phyloP scores from a whole-genome alignment of 2,888 invertebrate genomes.

The Stenichneumon culpator region DNA sequence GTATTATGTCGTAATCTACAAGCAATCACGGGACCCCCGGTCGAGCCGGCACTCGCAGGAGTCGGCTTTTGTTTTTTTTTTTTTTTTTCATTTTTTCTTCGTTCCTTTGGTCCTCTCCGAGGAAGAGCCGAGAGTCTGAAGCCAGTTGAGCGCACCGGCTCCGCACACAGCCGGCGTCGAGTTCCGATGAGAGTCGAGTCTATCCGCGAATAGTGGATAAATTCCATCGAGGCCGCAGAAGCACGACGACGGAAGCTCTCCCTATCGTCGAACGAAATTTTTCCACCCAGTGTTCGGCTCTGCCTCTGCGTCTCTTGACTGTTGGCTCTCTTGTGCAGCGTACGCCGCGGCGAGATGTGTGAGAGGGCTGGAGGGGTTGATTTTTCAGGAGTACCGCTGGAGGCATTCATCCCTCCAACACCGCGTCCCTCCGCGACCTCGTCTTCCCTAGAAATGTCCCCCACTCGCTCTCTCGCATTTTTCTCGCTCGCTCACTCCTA shows the following conservation, averaged over 20 bases:
- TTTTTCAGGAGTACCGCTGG: slow-evolving; percentile 37
- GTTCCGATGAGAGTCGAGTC: slow-evolving; percentile 8
- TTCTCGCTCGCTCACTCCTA: slow-evolving; percentile 20
- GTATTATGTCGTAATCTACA: background rate
- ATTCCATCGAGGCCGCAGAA: slow-evolving; percentile 57
- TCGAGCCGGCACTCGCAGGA: background rate
- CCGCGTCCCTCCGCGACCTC: background rate
- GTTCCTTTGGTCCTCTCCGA: background rate
- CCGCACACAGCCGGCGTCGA: background rate
- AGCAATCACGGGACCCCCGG: background rate
- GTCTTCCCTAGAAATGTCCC: slow-evolving; percentile 18
- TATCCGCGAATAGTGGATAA: slow-evolving; percentile 58
- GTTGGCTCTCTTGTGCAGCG: slow-evolving; percentile 12
- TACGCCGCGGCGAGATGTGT: slow-evolving; percentile 4
- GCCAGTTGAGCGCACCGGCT: slow-evolving; percentile 30
- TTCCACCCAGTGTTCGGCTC: slow-evolving; percentile 59
- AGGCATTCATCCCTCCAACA: slow-evolving; percentile 23
- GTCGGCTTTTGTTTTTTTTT: background rate
- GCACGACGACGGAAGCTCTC: slow-evolving; percentile 22
- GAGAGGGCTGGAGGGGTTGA: slow-evolving; percentile 34
- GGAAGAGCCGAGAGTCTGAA: background rate
- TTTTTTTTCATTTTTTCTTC: background rate
- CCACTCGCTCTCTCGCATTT: slow-evolving; percentile 5
- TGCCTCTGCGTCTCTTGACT: background rate
- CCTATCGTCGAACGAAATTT: slow-evolving; percentile 51